Evolutionary conservation across 2,113 vertebrate species (phyloP).

Genomic region (Xenopus borealis): DNA sequence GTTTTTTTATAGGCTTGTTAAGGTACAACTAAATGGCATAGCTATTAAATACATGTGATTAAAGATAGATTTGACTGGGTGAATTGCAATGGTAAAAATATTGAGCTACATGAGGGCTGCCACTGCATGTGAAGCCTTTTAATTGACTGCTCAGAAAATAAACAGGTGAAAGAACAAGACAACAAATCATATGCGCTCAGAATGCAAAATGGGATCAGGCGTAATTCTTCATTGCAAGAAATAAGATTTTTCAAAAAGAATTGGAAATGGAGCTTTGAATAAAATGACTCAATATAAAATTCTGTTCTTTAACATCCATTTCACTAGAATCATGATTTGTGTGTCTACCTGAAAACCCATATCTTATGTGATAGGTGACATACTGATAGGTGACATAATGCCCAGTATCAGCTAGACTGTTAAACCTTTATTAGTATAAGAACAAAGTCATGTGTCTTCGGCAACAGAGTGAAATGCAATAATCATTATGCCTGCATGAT

Average conservation of each 20-base stretch:
- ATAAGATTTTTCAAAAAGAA: neutral
- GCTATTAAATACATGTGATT: conserved; percentile 38
- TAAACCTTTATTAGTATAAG: neutral
- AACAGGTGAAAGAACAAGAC: conserved; percentile 28
- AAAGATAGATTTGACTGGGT: conserved; percentile 5
- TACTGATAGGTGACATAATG: conserved; percentile 34
- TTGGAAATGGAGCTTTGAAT: no score
- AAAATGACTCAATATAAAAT: conserved; percentile 11
- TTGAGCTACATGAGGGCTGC: neutral
- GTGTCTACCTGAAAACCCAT: neutral
- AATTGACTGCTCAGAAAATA: conserved; percentile 14
- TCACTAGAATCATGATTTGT: neutral
- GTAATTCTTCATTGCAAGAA: neutral
- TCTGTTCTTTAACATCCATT: neutral
- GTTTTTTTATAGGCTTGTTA: conserved; percentile 28
- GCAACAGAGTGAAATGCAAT: conserved; percentile 7
- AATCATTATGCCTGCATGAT: neutral
- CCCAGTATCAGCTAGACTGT: conserved; percentile 10
- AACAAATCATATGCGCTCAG: neutral
- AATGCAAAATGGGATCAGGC: conserved; percentile 15
- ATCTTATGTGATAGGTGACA: conserved; percentile 21
- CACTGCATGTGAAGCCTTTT: conserved; percentile 23
- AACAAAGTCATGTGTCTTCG: conserved; percentile 1
- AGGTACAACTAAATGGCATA: conserved; percentile 5
- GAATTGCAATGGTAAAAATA: conserved; percentile 29